phyloP scores from a whole-genome alignment of 2,797 vertebrate genomes.

The Eulemur rubriventer region DNA sequence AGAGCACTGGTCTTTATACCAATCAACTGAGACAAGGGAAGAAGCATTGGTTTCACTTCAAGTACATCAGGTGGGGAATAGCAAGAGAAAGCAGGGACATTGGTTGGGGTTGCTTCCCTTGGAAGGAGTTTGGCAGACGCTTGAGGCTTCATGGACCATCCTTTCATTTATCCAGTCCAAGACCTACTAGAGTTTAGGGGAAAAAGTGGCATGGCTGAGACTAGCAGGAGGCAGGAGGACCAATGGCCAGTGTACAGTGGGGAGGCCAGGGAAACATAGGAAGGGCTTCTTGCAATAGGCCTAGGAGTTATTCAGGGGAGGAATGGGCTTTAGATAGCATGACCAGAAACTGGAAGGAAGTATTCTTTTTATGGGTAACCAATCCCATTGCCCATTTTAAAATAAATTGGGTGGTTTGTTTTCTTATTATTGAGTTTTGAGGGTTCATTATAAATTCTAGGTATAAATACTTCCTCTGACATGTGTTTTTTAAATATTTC shows the following conservation, averaged over 20 bases:
- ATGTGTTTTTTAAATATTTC: constrained; percentile 4
- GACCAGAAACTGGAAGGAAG: not conserved
- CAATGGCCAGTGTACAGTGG: not conserved
- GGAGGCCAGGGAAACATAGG: not conserved
- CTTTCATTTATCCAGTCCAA: not conserved
- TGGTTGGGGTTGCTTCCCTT: not conserved
- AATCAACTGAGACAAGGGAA: not conserved
- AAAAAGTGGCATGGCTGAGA: not conserved
- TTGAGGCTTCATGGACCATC: not conserved
- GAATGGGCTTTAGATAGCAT: not conserved
- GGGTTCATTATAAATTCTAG: not conserved
- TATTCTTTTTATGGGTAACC: not conserved
- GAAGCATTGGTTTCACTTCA: not conserved
- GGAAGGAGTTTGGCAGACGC: not conserved
- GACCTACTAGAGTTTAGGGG: not conserved
- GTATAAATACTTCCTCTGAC: not conserved
- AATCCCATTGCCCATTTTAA: not conserved
- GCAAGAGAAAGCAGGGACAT: not conserved
- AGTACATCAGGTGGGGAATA: not conserved
- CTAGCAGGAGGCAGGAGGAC: not conserved
- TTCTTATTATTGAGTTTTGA: constrained; percentile 7
- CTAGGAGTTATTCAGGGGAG: not conserved
- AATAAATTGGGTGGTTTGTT: not conserved
- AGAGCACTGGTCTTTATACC: not conserved
- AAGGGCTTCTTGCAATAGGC: not conserved